Conservation (phyloP, 2,113 vertebrate genomes). For the Mugil cephalus region DNA sequence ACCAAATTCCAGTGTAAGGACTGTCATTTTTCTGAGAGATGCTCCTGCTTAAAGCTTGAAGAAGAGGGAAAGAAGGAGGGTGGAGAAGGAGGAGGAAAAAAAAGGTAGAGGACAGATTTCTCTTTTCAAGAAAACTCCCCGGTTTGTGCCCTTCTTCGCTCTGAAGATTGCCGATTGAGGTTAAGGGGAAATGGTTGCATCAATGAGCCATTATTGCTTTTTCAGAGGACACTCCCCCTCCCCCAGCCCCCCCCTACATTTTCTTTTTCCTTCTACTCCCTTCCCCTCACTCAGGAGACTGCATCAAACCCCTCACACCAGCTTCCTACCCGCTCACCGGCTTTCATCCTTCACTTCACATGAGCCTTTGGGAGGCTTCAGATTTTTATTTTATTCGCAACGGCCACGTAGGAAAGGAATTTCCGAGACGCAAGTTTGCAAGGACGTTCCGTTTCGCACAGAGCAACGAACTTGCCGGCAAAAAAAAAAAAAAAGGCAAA, state of each 20-base stretch:
- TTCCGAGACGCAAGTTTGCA: slow-evolving; percentile 76
- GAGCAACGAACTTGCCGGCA: slow-evolving; percentile 17
- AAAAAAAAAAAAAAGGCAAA: slow-evolving; percentile 54
- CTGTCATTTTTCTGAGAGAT: slow-evolving; percentile 74
- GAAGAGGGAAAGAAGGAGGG: slow-evolving; percentile 20
- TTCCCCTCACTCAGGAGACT: slow-evolving; percentile 72
- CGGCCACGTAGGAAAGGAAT: slow-evolving; percentile 66
- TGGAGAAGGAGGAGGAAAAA: slow-evolving; percentile 23
- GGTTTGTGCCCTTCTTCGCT: slow-evolving; percentile 58
- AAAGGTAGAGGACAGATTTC: slow-evolving; percentile 40
- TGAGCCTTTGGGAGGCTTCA: slow-evolving; percentile 74
- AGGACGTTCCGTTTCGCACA: slow-evolving; percentile 72
- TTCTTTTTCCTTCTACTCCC: slow-evolving; percentile 43
- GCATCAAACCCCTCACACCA: slow-evolving; percentile 74
- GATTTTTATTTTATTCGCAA: slow-evolving; percentile 68
- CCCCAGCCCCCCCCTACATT: slow-evolving; percentile 52
- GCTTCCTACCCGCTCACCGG: slow-evolving; percentile 71
- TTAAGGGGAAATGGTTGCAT: slow-evolving; percentile 76
- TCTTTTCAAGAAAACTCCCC: slow-evolving; percentile 54
- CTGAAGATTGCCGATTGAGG: slow-evolving; percentile 68
- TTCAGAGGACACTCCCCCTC: slow-evolving; percentile 68
- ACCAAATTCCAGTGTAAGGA: slow-evolving; percentile 77
- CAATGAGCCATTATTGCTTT: slow-evolving; percentile 68
- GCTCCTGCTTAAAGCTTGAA: slow-evolving; percentile 58
- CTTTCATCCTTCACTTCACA: slow-evolving; percentile 83